Evolutionary conservation across 2,113 vertebrate genomes (phyloP), one percentile per base, ranked within the genome.

Genomic region (Psophia crepitans): DNA sequence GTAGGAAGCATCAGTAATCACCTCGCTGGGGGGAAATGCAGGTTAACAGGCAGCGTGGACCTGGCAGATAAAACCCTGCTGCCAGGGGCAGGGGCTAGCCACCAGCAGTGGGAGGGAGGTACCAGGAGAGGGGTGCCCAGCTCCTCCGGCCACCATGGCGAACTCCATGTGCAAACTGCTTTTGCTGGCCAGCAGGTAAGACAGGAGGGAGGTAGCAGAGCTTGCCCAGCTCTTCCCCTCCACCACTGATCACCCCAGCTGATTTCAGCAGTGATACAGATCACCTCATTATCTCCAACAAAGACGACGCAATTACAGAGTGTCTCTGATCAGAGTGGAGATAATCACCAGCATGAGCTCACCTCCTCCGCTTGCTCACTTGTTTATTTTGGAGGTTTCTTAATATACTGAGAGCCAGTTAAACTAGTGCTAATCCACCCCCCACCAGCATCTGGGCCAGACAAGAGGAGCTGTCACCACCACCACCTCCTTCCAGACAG

Each of bases 111-210:
- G 21, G 17, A 77, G 71, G 44, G 64, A 68, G 32, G 48, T 37
- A 14, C 4, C 11, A 2, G 82, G 33, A 48, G 14, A 41, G 56
- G 60, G 77, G 21, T 66, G n/a, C 9, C 17, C 41, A 28, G 26
- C 12, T 33, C 54, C 87, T 61, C 93, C 1, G 2, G 82, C 57
- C 80, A 60, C 54, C 6, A n/a, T n/a, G n/a, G 1, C 0, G 0
- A n/a, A 49, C 64, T 96, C 92, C 19, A 63, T 58, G 95, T 95
- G 91, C 90, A 95, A 97, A 97, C 96, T 84, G 93, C 76, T 96
- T 97, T 95, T 93, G 76, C 93, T 95, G 96, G 84, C 92, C 49
- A 33, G 73, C 85, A 77, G 53, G 80, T 63, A 51, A 79, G 51
- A 75, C 20, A 9, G 0, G 4, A 54, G 12, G 21, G 56, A 75